Evolutionary conservation across 1,140 invertebrate species (phyloP), one percentile per base, ranked within the genome.

Genomic region (Ruditapes philippinarum): DNA sequence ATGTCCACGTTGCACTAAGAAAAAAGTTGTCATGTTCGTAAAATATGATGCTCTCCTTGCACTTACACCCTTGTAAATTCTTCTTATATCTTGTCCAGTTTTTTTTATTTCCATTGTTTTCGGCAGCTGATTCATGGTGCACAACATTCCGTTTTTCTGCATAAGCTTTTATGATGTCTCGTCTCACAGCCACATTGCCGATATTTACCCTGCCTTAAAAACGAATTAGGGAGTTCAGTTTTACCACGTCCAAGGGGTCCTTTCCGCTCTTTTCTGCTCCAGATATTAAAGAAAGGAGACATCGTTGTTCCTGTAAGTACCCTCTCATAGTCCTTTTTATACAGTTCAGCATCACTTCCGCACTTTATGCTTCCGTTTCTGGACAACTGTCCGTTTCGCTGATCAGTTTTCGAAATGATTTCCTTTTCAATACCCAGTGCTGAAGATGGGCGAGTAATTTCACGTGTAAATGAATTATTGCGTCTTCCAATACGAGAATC

Each of bases 171-270:
- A 51, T 83, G 80, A 19, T 70, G 36, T 42, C 80, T 83, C 0
- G 80, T 83, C 28, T 49, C n/a, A 49, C 80, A 83, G 11, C 80
- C 80, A 51, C 80, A 83, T 60, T 83, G 80, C 49, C 80, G 68
- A 36, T 83, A 83, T 49, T 68, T 62, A 65, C 70, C 42, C 36
- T 83, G 80, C 17, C 80, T 62, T 22, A 70, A 38, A 36, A 83
- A 70, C 1, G 36, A 33, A 12, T 38, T 83, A 14, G 80, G 80
- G 45, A 70, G 62, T 33, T 68, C 80, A 19, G 65, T 83, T 28
- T 83, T 65, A 4, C 80, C 80, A 17, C 80, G 60, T 25, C 80
- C 80, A 14, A 83, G 62, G 2, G 65, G 80, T 19, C 38, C 38
- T 12, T 38, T 42, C 36, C 31, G 25, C 25, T 83, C 36, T 38